Evolutionary conservation across 2,797 vertebrate species (phyloP).

Genomic region (Diglossa cyanea): DNA sequence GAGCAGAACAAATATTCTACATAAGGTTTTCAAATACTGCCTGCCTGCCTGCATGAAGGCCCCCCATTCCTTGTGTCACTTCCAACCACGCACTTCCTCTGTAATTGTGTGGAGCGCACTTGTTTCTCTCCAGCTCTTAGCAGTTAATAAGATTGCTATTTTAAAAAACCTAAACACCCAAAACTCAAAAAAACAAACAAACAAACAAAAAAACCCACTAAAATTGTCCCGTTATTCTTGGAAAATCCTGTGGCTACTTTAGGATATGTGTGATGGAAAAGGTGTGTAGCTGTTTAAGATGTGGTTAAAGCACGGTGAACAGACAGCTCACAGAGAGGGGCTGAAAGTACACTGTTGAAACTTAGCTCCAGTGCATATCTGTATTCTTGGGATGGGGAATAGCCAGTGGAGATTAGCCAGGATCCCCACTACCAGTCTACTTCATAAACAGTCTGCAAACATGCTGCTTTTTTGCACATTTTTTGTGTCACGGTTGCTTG

Average conservation of each 20-base stretch:
- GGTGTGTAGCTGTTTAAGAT: neutral
- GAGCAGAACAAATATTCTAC: neutral
- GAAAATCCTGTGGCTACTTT: neutral
- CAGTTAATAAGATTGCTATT: neutral
- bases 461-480: neutral
- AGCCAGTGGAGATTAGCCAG: neutral
- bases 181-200: neutral
- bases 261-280: neutral
- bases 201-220: accelerated
- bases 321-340: neutral
- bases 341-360: neutral
- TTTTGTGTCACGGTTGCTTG: neutral
- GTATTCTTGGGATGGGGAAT: accelerated
- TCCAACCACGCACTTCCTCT: neutral
- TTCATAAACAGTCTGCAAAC: neutral
- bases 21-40: conserved; percentile 25
- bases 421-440: neutral
- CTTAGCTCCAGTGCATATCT: neutral
- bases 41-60: neutral
- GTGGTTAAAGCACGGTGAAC: neutral
- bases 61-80: neutral
- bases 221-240: neutral
- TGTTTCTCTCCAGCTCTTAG: conserved; percentile 8
- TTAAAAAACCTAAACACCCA: accelerated
- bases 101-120: neutral